Evolutionary conservation across 2,113 vertebrate species (phyloP).

Genomic region (Spea multiplicata): DNA sequence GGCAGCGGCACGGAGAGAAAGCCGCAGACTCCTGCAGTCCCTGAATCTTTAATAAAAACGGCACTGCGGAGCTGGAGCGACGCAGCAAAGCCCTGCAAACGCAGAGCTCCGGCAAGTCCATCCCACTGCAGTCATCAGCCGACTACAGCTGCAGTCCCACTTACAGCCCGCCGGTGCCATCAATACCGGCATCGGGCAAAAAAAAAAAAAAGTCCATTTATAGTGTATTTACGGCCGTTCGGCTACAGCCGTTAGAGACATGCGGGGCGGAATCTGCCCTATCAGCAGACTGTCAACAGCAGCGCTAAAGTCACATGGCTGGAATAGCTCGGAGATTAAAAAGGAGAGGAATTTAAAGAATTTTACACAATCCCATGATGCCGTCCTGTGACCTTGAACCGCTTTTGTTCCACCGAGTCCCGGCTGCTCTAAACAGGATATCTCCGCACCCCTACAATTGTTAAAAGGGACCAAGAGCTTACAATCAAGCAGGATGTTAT

Average conservation of each 20-base stretch:
- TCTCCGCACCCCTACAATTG: too few relatives aligned
- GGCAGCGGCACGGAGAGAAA: not conserved
- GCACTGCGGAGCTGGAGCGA: constrained; percentile 24
- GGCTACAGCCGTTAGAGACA: too few relatives aligned
- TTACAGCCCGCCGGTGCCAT: too few relatives aligned
- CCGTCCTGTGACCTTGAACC: not conserved
- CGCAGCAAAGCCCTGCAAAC: not conserved
- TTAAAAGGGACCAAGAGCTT: too few relatives aligned
- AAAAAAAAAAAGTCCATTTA: too few relatives aligned
- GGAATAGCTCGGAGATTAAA: not conserved
- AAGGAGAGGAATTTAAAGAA: not conserved
- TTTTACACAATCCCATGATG: not conserved
- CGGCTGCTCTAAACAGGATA: too few relatives aligned
- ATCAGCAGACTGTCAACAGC: too few relatives aligned
- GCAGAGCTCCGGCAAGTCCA: not conserved
- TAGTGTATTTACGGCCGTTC: too few relatives aligned
- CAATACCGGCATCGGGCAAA: not conserved
- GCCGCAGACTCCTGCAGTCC: constrained; percentile 52
- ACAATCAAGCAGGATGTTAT: too few relatives aligned
- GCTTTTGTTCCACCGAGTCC: too few relatives aligned
- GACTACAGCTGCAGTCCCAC: not conserved
- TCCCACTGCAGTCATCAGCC: accelerated
- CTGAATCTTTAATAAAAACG: not conserved
- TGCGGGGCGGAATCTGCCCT: too few relatives aligned
- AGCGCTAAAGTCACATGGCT: too few relatives aligned